Evolutionary conservation across 2,113 vertebrate species (phyloP).

Genomic region (Seriola rivoliana): DNA sequence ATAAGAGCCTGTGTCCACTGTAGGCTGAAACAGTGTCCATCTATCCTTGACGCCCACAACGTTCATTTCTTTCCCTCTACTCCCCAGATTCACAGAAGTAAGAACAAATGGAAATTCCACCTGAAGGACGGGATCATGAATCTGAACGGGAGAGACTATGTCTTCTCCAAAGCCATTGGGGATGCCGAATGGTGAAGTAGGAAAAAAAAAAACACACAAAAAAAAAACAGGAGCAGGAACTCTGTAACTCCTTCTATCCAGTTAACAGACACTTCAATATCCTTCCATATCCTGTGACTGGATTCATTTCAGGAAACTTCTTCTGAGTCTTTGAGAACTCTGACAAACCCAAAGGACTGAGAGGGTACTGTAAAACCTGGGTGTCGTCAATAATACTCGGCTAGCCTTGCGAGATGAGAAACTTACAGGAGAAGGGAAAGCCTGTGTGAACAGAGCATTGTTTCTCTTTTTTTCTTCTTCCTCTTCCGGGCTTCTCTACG

Average conservation of each 20-base stretch:
- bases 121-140: slow-evolving; percentile 99
- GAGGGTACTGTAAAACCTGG: slow-evolving; percentile 63
- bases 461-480: slow-evolving; percentile 35
- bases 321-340: slow-evolving; percentile 85
- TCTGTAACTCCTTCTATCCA: slow-evolving; percentile 70
- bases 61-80: slow-evolving; percentile 51
- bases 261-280: slow-evolving; percentile 84
- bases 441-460: slow-evolving; percentile 37
- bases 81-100: slow-evolving; percentile 98
- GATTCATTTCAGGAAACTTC: slow-evolving; percentile 85
- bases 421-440: slow-evolving; percentile 48
- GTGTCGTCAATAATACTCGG: slow-evolving; percentile 50
- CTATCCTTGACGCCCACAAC: slow-evolving; percentile 50
- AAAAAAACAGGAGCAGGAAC: slow-evolving; percentile 58
- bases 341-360: slow-evolving; percentile 83
- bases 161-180: slow-evolving; percentile 99
- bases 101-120: slow-evolving; percentile 99
- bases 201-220: slow-evolving; percentile 17
- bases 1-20: slow-evolving; percentile 14
- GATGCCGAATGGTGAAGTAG: slow-evolving; percentile 96
- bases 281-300: slow-evolving; percentile 82
- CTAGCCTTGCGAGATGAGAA: slow-evolving; percentile 62
- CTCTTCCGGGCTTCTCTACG: slow-evolving; percentile 48
- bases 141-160: slow-evolving; percentile 98
- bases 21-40: slow-evolving; percentile 46